phyloP scores from a whole-genome alignment of 2,888 invertebrate species.

The Rhaphigaster nebulosa region DNA sequence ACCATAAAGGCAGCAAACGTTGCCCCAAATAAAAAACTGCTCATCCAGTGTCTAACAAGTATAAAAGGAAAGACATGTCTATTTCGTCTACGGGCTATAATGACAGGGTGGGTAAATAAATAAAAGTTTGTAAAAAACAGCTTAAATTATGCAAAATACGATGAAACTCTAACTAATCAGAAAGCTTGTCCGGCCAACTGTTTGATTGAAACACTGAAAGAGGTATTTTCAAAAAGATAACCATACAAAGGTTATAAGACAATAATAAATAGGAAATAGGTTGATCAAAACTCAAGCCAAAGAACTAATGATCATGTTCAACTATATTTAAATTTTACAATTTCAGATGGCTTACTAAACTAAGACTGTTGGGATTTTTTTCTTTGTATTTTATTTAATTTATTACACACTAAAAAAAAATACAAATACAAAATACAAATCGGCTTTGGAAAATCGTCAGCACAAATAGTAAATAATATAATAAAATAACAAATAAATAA shows the following conservation, averaged over 20 bases:
- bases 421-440: too few species aligned
- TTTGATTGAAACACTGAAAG: neutral
- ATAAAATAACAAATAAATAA: too few species aligned
- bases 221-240: neutral
- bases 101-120: conserved; percentile 48
- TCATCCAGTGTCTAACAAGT: conserved; percentile 68
- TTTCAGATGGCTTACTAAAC: too few species aligned
- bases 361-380: too few species aligned
- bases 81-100: conserved; percentile 65
- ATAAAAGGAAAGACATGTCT: conserved; percentile 65
- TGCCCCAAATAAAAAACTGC: conserved; percentile 67
- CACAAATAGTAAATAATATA: too few species aligned
- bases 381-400: too few species aligned
- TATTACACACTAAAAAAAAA: too few species aligned
- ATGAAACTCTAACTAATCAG: neutral
- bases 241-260: neutral
- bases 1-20: conserved; percentile 66
- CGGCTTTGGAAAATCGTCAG: too few species aligned
- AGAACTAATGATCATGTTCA: neutral
- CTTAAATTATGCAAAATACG: neutral
- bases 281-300: neutral
- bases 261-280: neutral
- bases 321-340: neutral
- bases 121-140: neutral
- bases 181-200: neutral